These are phyloP conservation scores for Rhagonycha lutea DNA, from an alignment of 2,888 invertebrate species.

Conservation along the genomic window DNA sequence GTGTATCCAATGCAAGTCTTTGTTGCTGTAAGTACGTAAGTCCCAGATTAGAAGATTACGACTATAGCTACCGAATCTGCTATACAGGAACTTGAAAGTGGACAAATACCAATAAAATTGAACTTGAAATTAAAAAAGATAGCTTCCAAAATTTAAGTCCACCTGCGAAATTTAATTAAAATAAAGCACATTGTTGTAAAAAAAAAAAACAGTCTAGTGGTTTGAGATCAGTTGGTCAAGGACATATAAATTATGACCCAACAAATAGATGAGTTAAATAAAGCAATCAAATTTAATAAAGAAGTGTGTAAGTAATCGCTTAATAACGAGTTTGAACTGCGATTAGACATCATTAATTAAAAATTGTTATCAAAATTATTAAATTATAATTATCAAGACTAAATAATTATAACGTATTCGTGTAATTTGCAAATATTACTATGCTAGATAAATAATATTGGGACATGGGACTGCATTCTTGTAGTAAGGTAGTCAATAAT, in stretches of 20 bases:
- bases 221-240: conserved; percentile 2
- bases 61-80: no score
- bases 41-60: no score
- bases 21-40: no score
- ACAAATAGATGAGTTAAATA: neutral
- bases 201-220: neutral
- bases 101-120: no score
- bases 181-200: neutral
- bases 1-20: no score
- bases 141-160: no score
- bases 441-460: neutral
- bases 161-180: neutral
- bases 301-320: neutral
- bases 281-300: neutral
- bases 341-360: neutral
- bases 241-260: neutral
- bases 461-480: neutral
- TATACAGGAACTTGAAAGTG: no score
- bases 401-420: neutral
- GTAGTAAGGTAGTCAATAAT: neutral
- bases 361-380: neutral
- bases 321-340: neutral
- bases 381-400: neutral
- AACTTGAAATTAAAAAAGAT: no score
- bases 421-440: neutral